Evolutionary conservation across 1,140 invertebrate species (phyloP), one percentile per base, ranked within the genome.

Genomic region (Pseudomyrmex dendroicus): DNA sequence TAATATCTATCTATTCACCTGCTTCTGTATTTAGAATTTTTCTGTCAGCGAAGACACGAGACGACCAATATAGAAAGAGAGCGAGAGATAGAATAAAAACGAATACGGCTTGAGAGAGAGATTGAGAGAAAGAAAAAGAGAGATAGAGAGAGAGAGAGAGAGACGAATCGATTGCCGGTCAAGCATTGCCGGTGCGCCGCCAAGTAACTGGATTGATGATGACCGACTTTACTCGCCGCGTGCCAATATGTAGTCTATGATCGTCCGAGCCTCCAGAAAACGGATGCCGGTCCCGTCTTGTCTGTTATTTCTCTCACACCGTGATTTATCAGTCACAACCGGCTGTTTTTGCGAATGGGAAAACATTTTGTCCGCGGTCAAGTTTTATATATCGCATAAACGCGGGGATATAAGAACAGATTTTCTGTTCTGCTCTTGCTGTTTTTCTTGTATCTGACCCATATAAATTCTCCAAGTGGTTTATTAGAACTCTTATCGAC

Each of bases 151-250:
- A 70, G 80, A 77, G 84, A 73, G 54, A 88, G 83, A 85, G 35
- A 68, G 89, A 92, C 91, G 92, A 92, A 92, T 92, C 91, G 91
- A 92, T 92, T 91, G 91, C 84, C 68, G 84, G 57, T 64, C 35
- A 35, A 35, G 35, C 35, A 35, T 35, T 35, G 35, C 35, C 85
- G 63, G 70, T 56, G 73, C 84, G 56, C 82, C 87, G 80, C 78
- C 68, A 80, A 88, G 87, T 92, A 92, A 91, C 91, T 92, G 90
- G 89, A 91, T 89, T 88, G 91, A 90, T 90, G 89, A 91, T 91
- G 90, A 91, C 91, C 87, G 91, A 92, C 91, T 90, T 92, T 85
- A 85, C 86, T 82, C 88, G 52, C 82, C 54, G 67, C 73, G 70
- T 61, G 15, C 85, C 85, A 73, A 67, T 82, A 66, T 48, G 66